Base-by-base conservation (phyloP, 2,888 invertebrate species). In the Magallana nippona region DNA sequence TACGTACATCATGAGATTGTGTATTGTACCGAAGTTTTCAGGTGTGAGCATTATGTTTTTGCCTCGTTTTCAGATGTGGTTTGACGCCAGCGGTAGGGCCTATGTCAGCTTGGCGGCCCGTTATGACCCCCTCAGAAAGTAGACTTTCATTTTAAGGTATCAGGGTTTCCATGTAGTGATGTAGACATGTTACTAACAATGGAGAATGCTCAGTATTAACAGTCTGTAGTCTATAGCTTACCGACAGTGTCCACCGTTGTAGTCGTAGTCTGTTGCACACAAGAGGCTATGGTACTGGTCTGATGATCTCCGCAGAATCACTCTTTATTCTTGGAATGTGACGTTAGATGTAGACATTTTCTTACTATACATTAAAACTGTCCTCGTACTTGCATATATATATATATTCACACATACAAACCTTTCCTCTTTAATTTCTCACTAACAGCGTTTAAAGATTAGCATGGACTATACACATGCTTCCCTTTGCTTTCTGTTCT, bases 91-190 rank as follows among this genome's bases (percentile, higher is more conserved):
- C 78, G 92, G 92, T 32, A 85, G 92, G 78, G 92, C 92, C 11
- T 92, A 93, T 83, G 92, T 93, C 82, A 92, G 92, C 87, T 87
- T 92, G 78, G 93, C 93, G 60, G 91, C 92, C 19, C 91, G 93
- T 71, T 93, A 93, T 88, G 93, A 92, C 57, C 91, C 92, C 60
- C 87, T 92, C 78, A 90, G 89, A 87, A 93, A 93, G 85, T 92
- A 89, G 57, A 79, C 79, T 79, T 56, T 79, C 57, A 79, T 79
- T 57, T 57, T 79, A 55, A 56, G 79, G 55, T 79, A 57, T 56
- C 27, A 56, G 79, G 55, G 22, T 79, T 55, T 55, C 27, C 56
- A 17, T 79, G 79, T 79, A 79, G 55, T 27, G 57, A 27, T 57
- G 79, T 27, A 79, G 57, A 55, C 56, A 55, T 77, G 15, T 77